phyloP scores from a whole-genome alignment of 2,113 vertebrate species.

The Genyomyrus donnyi region DNA sequence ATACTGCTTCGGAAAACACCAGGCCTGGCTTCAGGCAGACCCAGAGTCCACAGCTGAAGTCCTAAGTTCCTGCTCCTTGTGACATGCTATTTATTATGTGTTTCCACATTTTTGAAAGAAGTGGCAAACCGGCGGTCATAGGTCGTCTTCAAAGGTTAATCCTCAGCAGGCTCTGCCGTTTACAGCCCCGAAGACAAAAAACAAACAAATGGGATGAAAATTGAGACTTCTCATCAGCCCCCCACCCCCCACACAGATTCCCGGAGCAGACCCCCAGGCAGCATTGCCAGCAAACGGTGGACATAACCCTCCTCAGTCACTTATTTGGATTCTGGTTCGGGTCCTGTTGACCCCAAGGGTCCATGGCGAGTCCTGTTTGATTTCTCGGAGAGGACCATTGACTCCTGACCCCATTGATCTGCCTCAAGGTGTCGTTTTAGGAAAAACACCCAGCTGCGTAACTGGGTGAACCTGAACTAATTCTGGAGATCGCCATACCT shows the following conservation, averaged over 20 bases:
- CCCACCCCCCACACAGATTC: constrained; percentile 44
- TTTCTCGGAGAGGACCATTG: constrained; percentile 52
- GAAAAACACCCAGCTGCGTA: not conserved
- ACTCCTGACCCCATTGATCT: constrained; percentile 22
- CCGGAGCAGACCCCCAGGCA: constrained; percentile 41
- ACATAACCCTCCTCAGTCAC: constrained; percentile 57
- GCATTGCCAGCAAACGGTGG: constrained; percentile 42
- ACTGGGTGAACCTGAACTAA: not conserved
- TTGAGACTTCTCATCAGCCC: not conserved
- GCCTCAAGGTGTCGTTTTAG: not conserved
- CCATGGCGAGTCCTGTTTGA: constrained; percentile 63
- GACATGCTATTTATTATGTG: not conserved
- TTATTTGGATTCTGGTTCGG: constrained; percentile 53
- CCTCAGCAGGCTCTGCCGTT: not conserved
- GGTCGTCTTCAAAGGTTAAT: not conserved
- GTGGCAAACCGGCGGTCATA: not conserved
- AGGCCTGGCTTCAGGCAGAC: not conserved
- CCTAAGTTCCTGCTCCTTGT: not conserved
- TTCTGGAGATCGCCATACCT: not conserved
- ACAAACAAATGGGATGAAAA: not conserved
- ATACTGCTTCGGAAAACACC: not conserved
- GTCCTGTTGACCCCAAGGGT: constrained; percentile 45
- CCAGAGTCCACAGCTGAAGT: not conserved
- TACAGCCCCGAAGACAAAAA: not conserved
- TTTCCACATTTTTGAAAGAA: not conserved